Percentiles rank a stretch among this genome's conserved stretches.
Conservation (phyloP, 1,140 invertebrate species). For the Ips typographus region DNA sequence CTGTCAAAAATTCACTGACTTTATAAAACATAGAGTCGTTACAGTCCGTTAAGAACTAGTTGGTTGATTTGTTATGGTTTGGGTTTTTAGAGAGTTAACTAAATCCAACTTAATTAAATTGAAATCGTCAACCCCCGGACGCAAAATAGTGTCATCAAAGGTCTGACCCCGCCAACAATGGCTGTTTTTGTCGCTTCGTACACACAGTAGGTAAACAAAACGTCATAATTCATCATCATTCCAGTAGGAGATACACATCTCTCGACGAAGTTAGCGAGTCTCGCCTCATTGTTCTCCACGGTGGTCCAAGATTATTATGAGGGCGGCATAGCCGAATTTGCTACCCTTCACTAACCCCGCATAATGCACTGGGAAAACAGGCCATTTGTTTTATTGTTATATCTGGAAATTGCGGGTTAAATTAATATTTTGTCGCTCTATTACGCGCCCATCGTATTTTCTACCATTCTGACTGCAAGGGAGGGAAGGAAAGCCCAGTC, state of each 20-base stretch:
- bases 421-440: conserved; percentile 26
- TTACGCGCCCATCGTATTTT: conserved; percentile 13
- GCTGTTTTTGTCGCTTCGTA: too few species aligned
- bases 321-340: conserved; percentile 21
- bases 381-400: conserved; percentile 27
- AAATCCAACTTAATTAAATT: too few species aligned
- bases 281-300: conserved; percentile 23
- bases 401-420: conserved; percentile 22
- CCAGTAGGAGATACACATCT: conserved; percentile 23
- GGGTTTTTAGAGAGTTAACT: too few species aligned
- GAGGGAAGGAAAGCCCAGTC: too few species aligned
- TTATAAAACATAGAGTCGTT: too few species aligned
- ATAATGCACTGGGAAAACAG: conserved; percentile 21
- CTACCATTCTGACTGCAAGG: too few species aligned
- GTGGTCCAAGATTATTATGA: conserved; percentile 28
- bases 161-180: too few species aligned
- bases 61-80: too few species aligned
- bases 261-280: conserved; percentile 17
- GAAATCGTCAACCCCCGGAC: too few species aligned
- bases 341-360: conserved; percentile 21
- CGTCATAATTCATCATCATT: conserved; percentile 32
- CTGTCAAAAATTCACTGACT: too few species aligned
- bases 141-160: too few species aligned
- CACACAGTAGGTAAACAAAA: conserved; percentile 12
- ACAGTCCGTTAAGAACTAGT: too few species aligned